Evolutionary conservation across 2,797 vertebrate genomes (phyloP).

Genomic region (Paguma larvata): DNA sequence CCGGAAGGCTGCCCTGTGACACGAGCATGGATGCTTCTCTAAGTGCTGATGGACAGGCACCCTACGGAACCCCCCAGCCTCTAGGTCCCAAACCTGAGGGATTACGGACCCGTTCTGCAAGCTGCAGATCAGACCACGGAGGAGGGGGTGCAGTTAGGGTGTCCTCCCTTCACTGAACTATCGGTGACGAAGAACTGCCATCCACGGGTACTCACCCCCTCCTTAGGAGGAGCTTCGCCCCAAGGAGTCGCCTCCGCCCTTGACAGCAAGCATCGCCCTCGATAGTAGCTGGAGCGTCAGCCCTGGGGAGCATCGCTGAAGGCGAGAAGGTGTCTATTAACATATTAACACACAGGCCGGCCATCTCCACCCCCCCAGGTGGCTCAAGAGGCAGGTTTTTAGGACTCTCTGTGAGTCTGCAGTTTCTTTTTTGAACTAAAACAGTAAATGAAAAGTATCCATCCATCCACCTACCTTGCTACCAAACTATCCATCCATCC

Average conservation of each 20-base stretch:
- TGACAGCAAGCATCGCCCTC: accelerated
- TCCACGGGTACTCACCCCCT: neutral
- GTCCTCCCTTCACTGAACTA: accelerated
- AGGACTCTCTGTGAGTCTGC: neutral
- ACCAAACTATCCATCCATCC: neutral
- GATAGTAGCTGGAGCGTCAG: accelerated
- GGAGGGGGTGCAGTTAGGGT: accelerated
- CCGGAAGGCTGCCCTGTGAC: slow-evolving; percentile 41
- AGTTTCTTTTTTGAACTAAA: neutral
- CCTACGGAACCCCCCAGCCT: neutral
- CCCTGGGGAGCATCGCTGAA: accelerated
- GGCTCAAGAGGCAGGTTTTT: neutral
- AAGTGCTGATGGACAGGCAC: neutral
- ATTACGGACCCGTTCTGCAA: neutral
- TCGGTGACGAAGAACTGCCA: neutral
- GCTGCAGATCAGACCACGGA: neutral
- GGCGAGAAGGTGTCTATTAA: neutral
- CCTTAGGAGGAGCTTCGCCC: neutral
- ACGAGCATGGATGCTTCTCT: neutral
- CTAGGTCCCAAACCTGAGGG: neutral
- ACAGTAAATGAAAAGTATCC: neutral
- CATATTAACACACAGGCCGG: neutral
- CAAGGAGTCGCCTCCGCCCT: accelerated
- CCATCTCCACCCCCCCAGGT: neutral
- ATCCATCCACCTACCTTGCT: neutral